Evolutionary conservation across 2,797 vertebrate genomes (phyloP), one percentile per base, ranked within the genome.

Genomic region (Coccyzus lansbergi): DNA sequence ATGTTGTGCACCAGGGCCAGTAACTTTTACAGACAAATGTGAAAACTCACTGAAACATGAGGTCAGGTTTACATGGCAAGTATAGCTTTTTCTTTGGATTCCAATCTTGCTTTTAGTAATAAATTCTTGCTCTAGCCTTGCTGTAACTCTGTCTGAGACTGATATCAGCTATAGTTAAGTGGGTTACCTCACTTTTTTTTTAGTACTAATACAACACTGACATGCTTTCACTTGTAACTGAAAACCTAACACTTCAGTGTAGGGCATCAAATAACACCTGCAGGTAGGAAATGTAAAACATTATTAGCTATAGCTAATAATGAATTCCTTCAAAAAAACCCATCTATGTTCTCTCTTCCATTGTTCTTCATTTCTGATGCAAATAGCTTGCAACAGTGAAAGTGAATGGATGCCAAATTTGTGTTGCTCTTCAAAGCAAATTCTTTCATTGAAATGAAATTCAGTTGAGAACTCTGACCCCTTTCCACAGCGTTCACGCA

Each of bases 361-460:
- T 95, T 95, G 90, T 95, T 95, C 68, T 91, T 92, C 80, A 75
- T 85, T 95, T 93, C 94, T 8, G 0, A 72, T 87, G 78, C 75
- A 87, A 92, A 87, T 90, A 74, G 92, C 78, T 94, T 68, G 29
- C 56, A 76, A 95, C 93, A 95, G 95, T 95, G 85, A 89, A 92
- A 95, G 91, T 25, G 53, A 89, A 92, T 49, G 19, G 60, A 67
- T 86, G 88, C 95, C 93, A 95, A 75, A 92, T 75, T 48, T 62
- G 10, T 71, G n/a, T 60, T 75, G 60, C 33, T 92, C 64, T 88
- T 93, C 90, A 94, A 92, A 93, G 62, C 3, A 71, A 80, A 83
- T 94, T 77, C 71, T 74, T 90, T 42, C 46, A 75, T 92, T 89
- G 75, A 88, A 92, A 92, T 63, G 29, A 84, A 86, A 26, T 68